These are phyloP conservation scores for Lepidocyrtinus sp. DNA, from an alignment of 2,888 invertebrate species.

Conservation along the genomic window DNA sequence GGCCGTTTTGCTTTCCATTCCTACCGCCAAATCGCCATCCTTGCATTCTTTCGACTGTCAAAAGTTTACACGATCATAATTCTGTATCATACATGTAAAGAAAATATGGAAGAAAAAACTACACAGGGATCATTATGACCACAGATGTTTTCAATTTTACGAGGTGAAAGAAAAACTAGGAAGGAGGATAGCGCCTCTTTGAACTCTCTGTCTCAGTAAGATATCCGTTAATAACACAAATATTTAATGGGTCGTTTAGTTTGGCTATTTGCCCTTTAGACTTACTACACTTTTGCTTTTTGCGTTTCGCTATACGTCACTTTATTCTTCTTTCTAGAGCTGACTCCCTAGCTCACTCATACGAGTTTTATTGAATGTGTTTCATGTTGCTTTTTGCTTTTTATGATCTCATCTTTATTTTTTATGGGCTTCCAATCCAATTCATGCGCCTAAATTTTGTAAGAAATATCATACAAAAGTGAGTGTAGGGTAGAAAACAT, in stretches of 20 bases:
- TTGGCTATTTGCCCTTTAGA: constrained; percentile 55
- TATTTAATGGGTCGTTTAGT: constrained; percentile 38
- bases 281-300: no score
- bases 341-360: neutral
- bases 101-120: neutral
- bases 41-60: neutral
- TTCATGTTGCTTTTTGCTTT: no score
- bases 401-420: neutral
- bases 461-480: no score
- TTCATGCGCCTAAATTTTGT: neutral
- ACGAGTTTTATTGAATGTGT: neutral
- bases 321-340: neutral
- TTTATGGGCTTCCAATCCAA: neutral
- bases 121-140: neutral
- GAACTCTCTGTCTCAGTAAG: neutral
- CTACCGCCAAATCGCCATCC: neutral
- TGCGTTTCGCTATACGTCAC: neutral
- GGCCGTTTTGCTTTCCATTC: neutral
- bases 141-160: constrained; percentile 36
- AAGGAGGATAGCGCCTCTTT: neutral
- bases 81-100: neutral
- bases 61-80: constrained; percentile 2
- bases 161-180: neutral
- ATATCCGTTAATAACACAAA: constrained; percentile 25
- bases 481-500: no score